Conservation (phyloP, 1,140 invertebrate genomes). For the Ganaspis sp. region DNA sequence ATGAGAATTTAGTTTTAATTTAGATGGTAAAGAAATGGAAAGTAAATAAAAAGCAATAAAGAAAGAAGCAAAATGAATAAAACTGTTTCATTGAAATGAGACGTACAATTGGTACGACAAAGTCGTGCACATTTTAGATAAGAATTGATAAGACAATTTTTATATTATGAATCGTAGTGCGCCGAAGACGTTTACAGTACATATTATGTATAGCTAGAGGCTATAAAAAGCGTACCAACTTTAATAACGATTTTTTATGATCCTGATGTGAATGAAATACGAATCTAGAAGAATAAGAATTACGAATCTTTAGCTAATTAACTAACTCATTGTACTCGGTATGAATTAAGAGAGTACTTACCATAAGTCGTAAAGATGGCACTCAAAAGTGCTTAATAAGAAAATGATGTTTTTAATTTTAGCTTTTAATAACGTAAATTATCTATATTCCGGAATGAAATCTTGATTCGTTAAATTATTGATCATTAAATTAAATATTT, state of each 20-base stretch:
- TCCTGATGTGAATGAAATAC: not conserved
- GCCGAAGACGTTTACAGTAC: not conserved
- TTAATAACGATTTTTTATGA: conserved; percentile 49
- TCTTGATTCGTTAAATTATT: no score
- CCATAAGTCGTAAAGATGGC: not conserved
- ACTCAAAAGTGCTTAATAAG: conserved; percentile 21
- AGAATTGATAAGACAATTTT: conserved; percentile 15
- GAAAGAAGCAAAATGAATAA: not conserved
- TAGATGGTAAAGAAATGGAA: not conserved
- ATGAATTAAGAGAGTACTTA: not conserved
- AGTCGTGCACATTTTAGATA: not conserved
- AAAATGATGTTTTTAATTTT: conserved; percentile 20
- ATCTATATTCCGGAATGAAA: no score
- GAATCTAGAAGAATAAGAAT: conserved; percentile 4
- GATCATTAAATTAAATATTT: no score
- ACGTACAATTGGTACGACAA: not conserved
- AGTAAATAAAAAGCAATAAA: not conserved
- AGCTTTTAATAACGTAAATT: not conserved
- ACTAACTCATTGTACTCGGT: conserved; percentile 2
- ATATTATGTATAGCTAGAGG: conserved; percentile 10
- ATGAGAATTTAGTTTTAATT: no score
- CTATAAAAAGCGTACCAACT: conserved; percentile 45
- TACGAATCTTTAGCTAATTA: conserved; percentile 5
- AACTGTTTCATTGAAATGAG: not conserved
- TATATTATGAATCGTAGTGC: not conserved